Percentiles rank a stretch among this genome's conserved stretches.
These are phyloP conservation scores for Harpagoxenus sublaevis DNA, from an alignment of 2,888 invertebrate genomes.

Conservation along the genomic window DNA sequence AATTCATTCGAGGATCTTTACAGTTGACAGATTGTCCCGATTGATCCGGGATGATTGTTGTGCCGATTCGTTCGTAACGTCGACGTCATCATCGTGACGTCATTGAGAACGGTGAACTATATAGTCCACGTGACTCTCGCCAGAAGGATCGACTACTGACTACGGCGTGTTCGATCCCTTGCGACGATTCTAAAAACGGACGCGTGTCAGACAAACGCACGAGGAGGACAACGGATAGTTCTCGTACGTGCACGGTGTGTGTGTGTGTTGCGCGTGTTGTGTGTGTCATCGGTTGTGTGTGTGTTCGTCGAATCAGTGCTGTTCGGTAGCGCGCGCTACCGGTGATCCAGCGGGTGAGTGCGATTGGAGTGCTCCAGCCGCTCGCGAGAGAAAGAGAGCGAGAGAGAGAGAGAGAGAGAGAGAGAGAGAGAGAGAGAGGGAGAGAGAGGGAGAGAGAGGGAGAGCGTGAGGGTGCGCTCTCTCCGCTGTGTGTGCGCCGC, in stretches of 20 bases:
- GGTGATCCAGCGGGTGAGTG: constrained; percentile 75
- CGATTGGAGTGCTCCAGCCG: constrained; percentile 71
- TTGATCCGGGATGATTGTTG: neutral
- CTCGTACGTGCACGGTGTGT: constrained; percentile 42
- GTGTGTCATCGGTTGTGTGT: constrained; percentile 65
- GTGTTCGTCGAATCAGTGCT: constrained; percentile 74
- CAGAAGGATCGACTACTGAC: neutral
- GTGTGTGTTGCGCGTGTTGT: constrained; percentile 44
- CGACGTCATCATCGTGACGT: constrained; percentile 12
- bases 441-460: neutral
- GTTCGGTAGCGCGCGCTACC: constrained; percentile 70
- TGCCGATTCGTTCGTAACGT: neutral
- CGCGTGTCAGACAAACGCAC: constrained; percentile 31
- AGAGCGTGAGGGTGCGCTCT: constrained; percentile 55
- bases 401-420: neutral
- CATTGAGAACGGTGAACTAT: constrained; percentile 5
- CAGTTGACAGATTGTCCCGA: neutral
- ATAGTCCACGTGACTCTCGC: constrained; percentile 39
- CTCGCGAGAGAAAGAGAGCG: constrained; percentile 8
- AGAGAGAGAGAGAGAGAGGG: neutral
- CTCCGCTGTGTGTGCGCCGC: constrained; percentile 69
- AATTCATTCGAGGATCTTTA: neutral
- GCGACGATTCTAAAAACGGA: neutral
- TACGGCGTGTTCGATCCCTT: neutral
- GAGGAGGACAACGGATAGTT: constrained; percentile 35